Evolutionary conservation across 2,888 invertebrate genomes (phyloP), one percentile per base, ranked within the genome.

Genomic region (Lycophotia porphyrea): DNA sequence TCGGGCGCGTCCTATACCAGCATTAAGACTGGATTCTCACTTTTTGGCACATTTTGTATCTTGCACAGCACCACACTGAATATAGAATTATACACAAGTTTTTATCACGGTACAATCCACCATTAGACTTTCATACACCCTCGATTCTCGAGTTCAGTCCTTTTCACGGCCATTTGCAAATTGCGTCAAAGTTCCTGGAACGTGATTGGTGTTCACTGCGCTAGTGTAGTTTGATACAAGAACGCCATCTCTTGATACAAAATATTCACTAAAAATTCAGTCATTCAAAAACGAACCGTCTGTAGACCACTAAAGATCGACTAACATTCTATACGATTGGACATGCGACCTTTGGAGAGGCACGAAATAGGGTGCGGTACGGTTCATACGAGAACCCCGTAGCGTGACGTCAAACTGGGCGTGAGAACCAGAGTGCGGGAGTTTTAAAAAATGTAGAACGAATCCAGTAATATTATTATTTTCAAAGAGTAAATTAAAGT

Each of bases 91-190:
- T 89, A 92, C 94, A 95, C 96, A 89, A 93, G 93, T 93, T 95
- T 94, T 94, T 93, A 94, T 89, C 94, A 95, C 95, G 91, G 92
- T 93, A 92, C 93, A 92, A 92, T 93, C 92, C 94, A 96, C 94
- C 95, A 95, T 96, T 94, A 94, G 93, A 93, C 94, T 93, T 93
- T 94, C 95, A 94, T 94, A 95, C 94, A 95, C 94, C 94, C 93
- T 95, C 93, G 93, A 95, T 94, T 93, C 93, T 95, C 93, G 94
- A 95, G 94, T 93, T 94, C 95, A 88, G 94, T 95, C 95, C 96
- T 95, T 94, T 95, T 95, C 95, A 95, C 96, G 96, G 96, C 96
- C 96, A 96, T 96, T 96, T 96, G 96, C 96, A 96, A 96, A 96
- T 96, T 96, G 96, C 96, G 96, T 96, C 96, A 96, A 96, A 96